Evolutionary conservation across 2,888 invertebrate genomes (phyloP).

Genomic region (Trissolcus brochymenae): DNA sequence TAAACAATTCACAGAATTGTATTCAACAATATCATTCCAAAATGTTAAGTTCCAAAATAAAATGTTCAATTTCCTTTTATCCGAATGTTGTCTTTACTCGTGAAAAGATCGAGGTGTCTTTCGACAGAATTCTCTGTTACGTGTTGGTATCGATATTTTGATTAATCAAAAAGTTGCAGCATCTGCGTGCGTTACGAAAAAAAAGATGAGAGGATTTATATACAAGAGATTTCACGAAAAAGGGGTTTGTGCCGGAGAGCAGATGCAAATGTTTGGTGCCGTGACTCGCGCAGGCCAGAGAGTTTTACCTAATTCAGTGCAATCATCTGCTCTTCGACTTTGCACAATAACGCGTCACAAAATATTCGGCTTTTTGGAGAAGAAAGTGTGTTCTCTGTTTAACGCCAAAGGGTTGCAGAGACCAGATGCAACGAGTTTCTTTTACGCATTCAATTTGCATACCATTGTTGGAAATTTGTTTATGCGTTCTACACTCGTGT

Average conservation of each 20-base stretch:
- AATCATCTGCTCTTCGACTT: constrained; percentile 53
- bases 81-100: too few species aligned
- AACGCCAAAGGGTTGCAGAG: constrained; percentile 48
- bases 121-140: too few species aligned
- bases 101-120: too few species aligned
- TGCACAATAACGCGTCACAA: constrained; percentile 38
- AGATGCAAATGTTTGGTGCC: constrained; percentile 61
- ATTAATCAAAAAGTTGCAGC: neutral
- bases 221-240: constrained; percentile 57
- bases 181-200: neutral
- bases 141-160: too few species aligned
- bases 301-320: constrained; percentile 55
- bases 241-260: constrained; percentile 43
- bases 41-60: too few species aligned
- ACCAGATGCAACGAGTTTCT: constrained; percentile 51
- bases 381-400: constrained; percentile 41
- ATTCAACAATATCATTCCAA: too few species aligned
- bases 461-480: constrained; percentile 40
- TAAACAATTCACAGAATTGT: too few species aligned
- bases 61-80: too few species aligned
- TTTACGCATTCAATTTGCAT: constrained; percentile 49
- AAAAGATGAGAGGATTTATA: too few species aligned
- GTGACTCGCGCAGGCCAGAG: constrained; percentile 24
- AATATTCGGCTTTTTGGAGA: constrained; percentile 49
- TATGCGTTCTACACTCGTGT: constrained; percentile 26